Percentiles rank a stretch among this genome's conserved stretches.
These are phyloP conservation scores for Chloroceryle aenea DNA, from an alignment of 2,113 vertebrate genomes.

Conservation along the genomic window DNA sequence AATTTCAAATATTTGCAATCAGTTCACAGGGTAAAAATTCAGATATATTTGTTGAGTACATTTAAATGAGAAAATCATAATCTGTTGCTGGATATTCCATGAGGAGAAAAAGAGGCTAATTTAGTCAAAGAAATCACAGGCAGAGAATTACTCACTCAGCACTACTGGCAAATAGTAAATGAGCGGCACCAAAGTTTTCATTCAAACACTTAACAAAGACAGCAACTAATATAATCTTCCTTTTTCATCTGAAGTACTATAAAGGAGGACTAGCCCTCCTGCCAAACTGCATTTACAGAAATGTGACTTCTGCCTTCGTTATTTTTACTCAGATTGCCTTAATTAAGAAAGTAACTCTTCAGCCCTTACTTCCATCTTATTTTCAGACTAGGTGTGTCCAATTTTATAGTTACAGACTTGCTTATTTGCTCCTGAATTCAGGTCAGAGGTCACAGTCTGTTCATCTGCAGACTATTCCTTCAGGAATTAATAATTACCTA, in stretches of 20 bases:
- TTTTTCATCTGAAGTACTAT: slow-evolving; percentile 26
- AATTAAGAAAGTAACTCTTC: slow-evolving; percentile 25
- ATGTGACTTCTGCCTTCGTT: background rate
- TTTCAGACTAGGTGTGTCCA: background rate
- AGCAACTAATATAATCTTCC: slow-evolving; percentile 5
- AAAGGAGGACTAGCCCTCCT: slow-evolving; percentile 16
- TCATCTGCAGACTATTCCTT: background rate
- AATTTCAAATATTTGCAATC: slow-evolving; percentile 47
- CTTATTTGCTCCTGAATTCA: background rate
- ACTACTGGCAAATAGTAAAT: slow-evolving; percentile 2
- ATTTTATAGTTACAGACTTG: background rate
- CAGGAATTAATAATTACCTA: background rate
- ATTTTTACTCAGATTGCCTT: slow-evolving; percentile 43
- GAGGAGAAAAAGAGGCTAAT: slow-evolving; percentile 41
- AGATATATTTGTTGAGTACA: slow-evolving; percentile 1
- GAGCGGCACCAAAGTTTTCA: slow-evolving; percentile 49
- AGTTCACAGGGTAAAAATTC: background rate
- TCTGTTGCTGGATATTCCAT: slow-evolving; percentile 48
- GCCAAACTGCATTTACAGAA: slow-evolving; percentile 33
- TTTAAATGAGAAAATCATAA: slow-evolving; percentile 54
- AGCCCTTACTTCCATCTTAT: background rate
- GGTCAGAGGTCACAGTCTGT: background rate
- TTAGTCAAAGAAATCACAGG: slow-evolving; percentile 46
- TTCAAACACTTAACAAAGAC: slow-evolving; percentile 51
- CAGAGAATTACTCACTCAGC: slow-evolving; percentile 54